Evolutionary conservation across 2,113 vertebrate species (phyloP), one percentile per base, ranked within the genome.

Genomic region (Cololabis saira): DNA sequence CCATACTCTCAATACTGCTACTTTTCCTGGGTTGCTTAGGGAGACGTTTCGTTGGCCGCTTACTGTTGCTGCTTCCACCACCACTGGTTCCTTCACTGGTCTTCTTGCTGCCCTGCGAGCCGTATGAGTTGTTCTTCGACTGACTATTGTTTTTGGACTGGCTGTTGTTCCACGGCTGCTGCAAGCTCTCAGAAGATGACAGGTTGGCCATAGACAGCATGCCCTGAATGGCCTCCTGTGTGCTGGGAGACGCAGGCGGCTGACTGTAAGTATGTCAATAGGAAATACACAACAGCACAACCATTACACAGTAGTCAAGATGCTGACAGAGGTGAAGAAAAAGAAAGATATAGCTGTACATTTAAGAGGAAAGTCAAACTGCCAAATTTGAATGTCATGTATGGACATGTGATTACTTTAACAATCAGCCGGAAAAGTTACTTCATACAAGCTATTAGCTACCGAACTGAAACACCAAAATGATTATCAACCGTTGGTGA

Each of bases 161-260:
- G 73, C 93, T 96, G 50, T 94, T 86, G 65, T 92, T 93, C 97
- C 97, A 98, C 0, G 95, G 82, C 0, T 93, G 91, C 90, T 96
- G 95, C 86, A 98, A 92, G 89, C 96, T 96, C 81, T 98, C 97
- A 15, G 97, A 97, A 11, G 98, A 95, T 80, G 96, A 96, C 87
- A 99, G 94, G 91, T 99, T 98, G 86, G 98, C 98, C 98, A 99
- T 99, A 21, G 98, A 99, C 63, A 99, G 91, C 98, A 99, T 99
- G 88, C 98, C 98, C 95, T 99, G 98, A 92, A 99, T 99, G 75
- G 98, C 98, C 92, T 99, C 97, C 89, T 99, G 98, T 3, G 98
- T 99, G 92, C 98, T 99, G 91, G 98, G 98, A 76, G 97, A 99
- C 85, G 97, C 97, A 61, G 98, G 98, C 67, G 97, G 97, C 93